Conservation (phyloP, 2,113 vertebrate species). For the Sorex fumeus region DNA sequence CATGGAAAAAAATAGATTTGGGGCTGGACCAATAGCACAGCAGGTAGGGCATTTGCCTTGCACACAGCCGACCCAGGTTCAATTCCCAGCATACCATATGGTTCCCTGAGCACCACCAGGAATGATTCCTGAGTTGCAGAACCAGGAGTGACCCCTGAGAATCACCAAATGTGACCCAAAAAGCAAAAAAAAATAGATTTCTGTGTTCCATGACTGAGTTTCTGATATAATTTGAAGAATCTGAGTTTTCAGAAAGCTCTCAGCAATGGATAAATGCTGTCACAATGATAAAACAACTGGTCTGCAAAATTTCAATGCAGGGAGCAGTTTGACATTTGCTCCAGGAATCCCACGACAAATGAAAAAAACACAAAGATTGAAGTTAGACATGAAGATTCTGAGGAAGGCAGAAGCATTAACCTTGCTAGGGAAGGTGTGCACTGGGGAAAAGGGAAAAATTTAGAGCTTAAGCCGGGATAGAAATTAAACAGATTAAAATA, state of each 20-base stretch:
- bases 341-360: neutral
- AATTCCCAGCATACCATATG: too few species aligned
- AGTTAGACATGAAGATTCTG: neutral
- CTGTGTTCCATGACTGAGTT: neutral
- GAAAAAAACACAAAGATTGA: neutral
- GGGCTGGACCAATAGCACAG: too few species aligned
- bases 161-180: too few species aligned
- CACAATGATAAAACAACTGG: neutral
- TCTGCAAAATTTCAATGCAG: neutral
- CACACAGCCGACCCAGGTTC: too few species aligned
- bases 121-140: too few species aligned
- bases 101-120: too few species aligned
- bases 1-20: neutral
- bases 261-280: too few species aligned
- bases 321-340: neutral
- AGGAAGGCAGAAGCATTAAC: neutral
- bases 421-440: neutral
- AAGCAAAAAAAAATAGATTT: neutral
- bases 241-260: neutral
- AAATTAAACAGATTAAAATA: conserved; percentile 20
- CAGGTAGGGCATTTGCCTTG: too few species aligned
- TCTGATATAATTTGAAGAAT: neutral
- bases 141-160: too few species aligned
- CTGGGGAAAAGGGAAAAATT: neutral
- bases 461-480: neutral